Evolutionary conservation across 2,888 invertebrate species (phyloP).

Genomic region (Nineta flava): DNA sequence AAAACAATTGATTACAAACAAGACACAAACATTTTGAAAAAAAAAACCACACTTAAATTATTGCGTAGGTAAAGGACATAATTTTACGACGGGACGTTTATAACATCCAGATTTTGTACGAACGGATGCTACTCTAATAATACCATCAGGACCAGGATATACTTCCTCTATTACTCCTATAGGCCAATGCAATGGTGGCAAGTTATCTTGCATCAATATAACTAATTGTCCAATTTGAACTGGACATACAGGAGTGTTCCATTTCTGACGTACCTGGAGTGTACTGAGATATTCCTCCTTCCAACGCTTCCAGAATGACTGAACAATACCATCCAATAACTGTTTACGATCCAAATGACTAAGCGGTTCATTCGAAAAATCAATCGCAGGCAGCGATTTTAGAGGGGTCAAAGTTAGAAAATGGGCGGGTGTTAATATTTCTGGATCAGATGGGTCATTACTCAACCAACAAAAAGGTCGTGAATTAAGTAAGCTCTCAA

Average conservation of each 20-base stretch:
- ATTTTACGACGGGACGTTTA: slow-evolving; percentile 7
- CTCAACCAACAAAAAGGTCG: slow-evolving; percentile 8
- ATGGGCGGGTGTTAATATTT: slow-evolving; percentile 8
- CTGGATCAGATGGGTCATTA: slow-evolving; percentile 7
- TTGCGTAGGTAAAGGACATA: neutral
- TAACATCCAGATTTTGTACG: slow-evolving; percentile 6
- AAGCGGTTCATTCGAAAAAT: neutral
- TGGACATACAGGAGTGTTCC: neutral
- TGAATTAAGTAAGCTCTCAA: slow-evolving; percentile 11
- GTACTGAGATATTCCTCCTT: slow-evolving; percentile 1
- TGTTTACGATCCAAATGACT: neutral
- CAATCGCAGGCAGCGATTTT: slow-evolving; percentile 2
- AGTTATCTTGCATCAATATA: neutral
- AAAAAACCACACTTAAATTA: neutral
- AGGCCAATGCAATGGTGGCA: slow-evolving; percentile 3
- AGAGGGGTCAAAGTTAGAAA: slow-evolving; percentile 8
- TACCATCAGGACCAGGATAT: slow-evolving; percentile 9
- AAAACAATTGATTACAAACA: no score
- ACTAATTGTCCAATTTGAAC: neutral
- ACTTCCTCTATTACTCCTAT: neutral
- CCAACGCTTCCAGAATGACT: slow-evolving; percentile 6
- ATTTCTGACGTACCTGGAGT: neutral
- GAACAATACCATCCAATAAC: slow-evolving; percentile 1
- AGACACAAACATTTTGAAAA: no score
- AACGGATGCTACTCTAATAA: slow-evolving; percentile 8